Conservation (phyloP, 2,113 vertebrate species). For the Galemys pyrenaicus region DNA sequence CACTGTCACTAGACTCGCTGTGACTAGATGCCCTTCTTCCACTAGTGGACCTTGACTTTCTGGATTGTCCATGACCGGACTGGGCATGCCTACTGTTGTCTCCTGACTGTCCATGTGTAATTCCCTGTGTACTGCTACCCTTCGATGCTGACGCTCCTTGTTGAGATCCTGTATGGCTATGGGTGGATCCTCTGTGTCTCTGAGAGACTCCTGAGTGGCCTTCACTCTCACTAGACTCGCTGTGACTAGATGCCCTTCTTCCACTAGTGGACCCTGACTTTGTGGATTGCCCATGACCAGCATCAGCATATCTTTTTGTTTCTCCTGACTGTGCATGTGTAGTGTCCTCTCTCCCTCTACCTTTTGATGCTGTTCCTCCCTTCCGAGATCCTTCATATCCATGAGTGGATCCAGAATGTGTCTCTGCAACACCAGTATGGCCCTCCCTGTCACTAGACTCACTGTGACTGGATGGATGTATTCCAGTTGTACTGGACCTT, state of each 20-base stretch:
- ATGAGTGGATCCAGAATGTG: fast-evolving
- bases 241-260: background rate
- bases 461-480: fast-evolving
- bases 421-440: fast-evolving
- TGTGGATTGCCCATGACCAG: background rate
- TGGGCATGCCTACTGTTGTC: no score
- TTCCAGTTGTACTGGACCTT: fast-evolving
- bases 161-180: fast-evolving
- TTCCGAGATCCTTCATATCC: background rate
- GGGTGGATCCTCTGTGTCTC: fast-evolving
- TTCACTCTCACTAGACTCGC: background rate
- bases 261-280: background rate
- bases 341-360: fast-evolving
- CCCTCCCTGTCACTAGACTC: background rate
- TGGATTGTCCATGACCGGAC: background rate
- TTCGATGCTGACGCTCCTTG: background rate
- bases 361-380: background rate
- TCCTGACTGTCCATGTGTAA: no score
- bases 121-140: fast-evolving
- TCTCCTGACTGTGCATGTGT: background rate
- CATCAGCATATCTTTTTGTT: fast-evolving
- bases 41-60: fast-evolving
- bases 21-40: fast-evolving
- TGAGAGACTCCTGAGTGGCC: fast-evolving
- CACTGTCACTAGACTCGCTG: background rate